Base-by-base conservation (phyloP, 1,140 invertebrate species). In the Nasonia giraulti region DNA sequence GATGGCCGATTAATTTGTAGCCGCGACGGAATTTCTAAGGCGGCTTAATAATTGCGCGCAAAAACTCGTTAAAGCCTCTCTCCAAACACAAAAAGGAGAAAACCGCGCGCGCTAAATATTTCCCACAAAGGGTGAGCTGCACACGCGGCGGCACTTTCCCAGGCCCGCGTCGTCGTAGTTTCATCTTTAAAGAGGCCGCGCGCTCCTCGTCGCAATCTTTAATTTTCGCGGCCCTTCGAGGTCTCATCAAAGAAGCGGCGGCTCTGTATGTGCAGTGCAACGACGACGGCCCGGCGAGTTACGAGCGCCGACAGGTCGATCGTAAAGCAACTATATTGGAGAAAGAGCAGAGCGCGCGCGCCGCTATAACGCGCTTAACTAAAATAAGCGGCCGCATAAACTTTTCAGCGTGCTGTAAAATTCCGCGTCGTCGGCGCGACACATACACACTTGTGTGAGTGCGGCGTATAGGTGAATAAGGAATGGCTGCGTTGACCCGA, bases 361-460 rank as follows among this genome's bases (percentile, higher is more conserved):
- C 68, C n/a, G 40, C 80, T 33, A 23, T 68, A 85, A 84, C 47
- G 77, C 83, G 47, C 88, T 89, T 89, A 90, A 89, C 89, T 89
- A 87, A 90, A 90, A 90, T 90, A 90, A 91, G 90, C 90, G 88
- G 88, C 87, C 87, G 88, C 88, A 89, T 91, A 89, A 90, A 90
- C 84, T 90, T 90, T 91, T 91, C 89, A 90, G 79, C 88, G 87
- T 44, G 76, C 87, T 77, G 37, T 85, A 73, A 82, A 85, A 85
- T 66, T 20, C 33, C 23, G 27, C 17, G 66, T 5, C 75, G 44
- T 74, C 37, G 80, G 62, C 83, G 76, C 82, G 84, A 37, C 33
- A 55, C 47, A 37, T 3, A 37, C 12, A 37, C 33, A 37, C 33
- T 27, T 33, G 73, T 31, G 4, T 2, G 73, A 11, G 74, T 33